Evolutionary conservation across 2,113 vertebrate genomes (phyloP), one percentile per base, ranked within the genome.

Genomic region (Cathartes aura): DNA sequence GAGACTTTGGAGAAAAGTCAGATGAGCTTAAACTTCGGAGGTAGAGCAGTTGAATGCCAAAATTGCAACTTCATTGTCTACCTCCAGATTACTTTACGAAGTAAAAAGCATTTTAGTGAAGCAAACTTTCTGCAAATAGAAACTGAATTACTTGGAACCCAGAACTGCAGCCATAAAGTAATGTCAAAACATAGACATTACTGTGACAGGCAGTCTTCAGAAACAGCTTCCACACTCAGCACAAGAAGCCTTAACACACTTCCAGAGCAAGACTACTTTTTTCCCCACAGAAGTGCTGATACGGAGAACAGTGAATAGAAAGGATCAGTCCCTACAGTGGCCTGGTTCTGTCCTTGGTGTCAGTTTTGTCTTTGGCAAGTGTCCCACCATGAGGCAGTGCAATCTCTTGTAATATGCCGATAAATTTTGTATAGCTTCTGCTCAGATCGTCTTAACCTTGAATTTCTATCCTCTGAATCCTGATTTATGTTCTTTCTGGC

Each of bases 291-390:
- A 40, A 36, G 9, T 62, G 40, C 50, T 40, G 29, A 21, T 36
- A 12, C 0, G 0, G 32, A n/a, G 29, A 71, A 15, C 3, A 1
- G 24, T 32, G 32, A 62, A 1, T 8, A 52, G 55, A 58, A 89
- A 22, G 22, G 64, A 24, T 91, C 73, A 11, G 52, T 58, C 24
- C 27, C 40, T 72, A 0, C 38, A 27, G 26, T 22, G 38, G 15
- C 42, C 40, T 50, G 18, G 12, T 72, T 90, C 47, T 92, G 66
- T 45, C 52, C 56, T 92, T 14, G 1, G 4, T 52, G 8, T 85
- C 53, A 42, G n/a, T 48, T 80, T 68, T 82, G 55, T 58, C 64
- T 78, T 82, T 84, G 64, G 18, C 59, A 81, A 11, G 19, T 10
- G 26, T 66, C 55, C 59, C 40, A 27, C 56, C 12, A 3, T 4